Evolutionary conservation across 2,797 vertebrate genomes (phyloP).

Genomic region (Brachyalestes nurse): DNA sequence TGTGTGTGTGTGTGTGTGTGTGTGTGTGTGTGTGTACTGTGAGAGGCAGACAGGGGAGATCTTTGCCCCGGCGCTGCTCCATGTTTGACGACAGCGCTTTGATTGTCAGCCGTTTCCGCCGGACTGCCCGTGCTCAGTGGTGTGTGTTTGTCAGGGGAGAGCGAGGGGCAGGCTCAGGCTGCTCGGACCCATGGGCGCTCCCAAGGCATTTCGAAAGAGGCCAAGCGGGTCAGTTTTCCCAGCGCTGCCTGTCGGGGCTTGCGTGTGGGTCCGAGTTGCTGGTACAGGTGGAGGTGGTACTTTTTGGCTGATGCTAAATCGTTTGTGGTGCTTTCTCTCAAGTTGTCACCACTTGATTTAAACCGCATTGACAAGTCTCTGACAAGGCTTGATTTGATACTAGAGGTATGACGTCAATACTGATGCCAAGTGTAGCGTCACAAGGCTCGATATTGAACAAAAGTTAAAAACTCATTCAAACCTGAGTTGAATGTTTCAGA

Average conservation of each 20-base stretch:
- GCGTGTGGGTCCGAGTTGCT: not conserved
- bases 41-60: conserved; percentile 52
- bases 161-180: not conserved
- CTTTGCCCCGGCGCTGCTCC: conserved; percentile 50
- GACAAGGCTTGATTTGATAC: too few species aligned
- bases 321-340: not conserved
- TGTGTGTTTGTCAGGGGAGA: conserved; percentile 54
- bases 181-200: conserved; percentile 18
- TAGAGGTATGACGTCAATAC: too few species aligned
- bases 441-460: too few species aligned
- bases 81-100: conserved; percentile 59
- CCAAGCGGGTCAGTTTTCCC: conserved; percentile 30
- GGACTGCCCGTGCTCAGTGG: conserved; percentile 48
- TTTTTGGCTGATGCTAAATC: not conserved
- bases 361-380: too few species aligned
- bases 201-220: conserved; percentile 33
- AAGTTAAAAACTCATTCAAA: too few species aligned
- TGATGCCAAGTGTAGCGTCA: too few species aligned
- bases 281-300: not conserved
- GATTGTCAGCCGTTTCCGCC: conserved; percentile 61
- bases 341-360: not conserved
- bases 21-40: conserved; percentile 36
- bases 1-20: conserved; percentile 25
- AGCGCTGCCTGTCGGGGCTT: not conserved
- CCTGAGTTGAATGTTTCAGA: too few species aligned